These are phyloP conservation scores for Myrmophylax atrothorax DNA, from an alignment of 2,113 vertebrate genomes.

Conservation along the genomic window DNA sequence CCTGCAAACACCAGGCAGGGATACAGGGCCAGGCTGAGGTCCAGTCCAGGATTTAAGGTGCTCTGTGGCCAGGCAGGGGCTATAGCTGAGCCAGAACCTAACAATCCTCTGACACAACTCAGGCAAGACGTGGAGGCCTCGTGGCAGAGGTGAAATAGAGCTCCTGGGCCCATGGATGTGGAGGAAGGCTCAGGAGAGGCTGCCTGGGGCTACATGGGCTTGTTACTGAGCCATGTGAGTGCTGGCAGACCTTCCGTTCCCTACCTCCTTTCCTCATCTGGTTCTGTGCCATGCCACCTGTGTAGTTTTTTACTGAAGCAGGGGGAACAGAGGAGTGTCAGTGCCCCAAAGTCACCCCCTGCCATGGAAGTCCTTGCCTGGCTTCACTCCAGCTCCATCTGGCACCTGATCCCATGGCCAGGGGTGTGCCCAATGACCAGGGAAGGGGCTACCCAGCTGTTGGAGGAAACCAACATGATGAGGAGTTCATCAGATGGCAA, in stretches of 20 bases:
- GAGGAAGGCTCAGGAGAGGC: fast-evolving
- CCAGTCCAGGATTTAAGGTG: background rate
- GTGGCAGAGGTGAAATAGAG: background rate
- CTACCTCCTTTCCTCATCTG: background rate
- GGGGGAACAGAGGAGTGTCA: background rate
- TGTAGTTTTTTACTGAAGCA: background rate
- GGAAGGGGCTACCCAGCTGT: too few species aligned
- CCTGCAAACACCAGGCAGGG: background rate
- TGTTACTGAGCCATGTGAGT: background rate
- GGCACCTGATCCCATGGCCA: too few species aligned
- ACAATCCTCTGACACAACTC: fast-evolving
- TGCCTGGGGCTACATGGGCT: background rate
- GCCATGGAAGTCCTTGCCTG: fast-evolving
- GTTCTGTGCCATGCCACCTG: fast-evolving
- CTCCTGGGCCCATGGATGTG: fast-evolving
- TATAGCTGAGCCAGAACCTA: fast-evolving
- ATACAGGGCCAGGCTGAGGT: fast-evolving
- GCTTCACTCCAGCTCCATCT: fast-evolving
- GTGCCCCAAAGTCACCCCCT: fast-evolving
- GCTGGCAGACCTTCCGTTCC: background rate
- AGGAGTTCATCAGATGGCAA: too few species aligned
- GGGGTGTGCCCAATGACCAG: background rate
- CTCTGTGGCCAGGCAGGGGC: fast-evolving
- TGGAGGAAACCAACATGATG: too few species aligned
- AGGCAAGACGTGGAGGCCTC: fast-evolving